These are phyloP conservation scores for Tortricodes alternella DNA, from an alignment of 2,888 invertebrate genomes.

Conservation along the genomic window DNA sequence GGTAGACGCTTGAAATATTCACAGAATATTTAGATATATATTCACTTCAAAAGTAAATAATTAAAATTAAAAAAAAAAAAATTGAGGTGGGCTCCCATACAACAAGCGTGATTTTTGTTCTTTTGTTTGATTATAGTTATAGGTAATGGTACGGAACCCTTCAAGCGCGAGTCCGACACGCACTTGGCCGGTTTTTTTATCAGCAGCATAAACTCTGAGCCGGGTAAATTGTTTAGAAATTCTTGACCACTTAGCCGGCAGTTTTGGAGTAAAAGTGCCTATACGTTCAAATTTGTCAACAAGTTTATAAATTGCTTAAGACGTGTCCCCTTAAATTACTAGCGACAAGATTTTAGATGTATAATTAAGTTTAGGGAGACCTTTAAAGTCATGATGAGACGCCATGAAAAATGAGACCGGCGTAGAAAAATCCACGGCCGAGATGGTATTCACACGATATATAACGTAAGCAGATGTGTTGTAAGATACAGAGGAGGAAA, in stretches of 20 bases:
- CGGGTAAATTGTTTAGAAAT: conserved; percentile 45
- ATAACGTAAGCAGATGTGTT: conserved; percentile 1
- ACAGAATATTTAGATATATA: too few relatives aligned
- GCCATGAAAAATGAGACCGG: neutral
- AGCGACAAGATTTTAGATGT: conserved; percentile 46
- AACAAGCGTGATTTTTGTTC: too few relatives aligned
- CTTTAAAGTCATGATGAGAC: neutral
- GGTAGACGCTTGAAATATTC: too few relatives aligned
- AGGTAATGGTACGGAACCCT: too few relatives aligned
- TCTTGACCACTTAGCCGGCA: conserved; percentile 37
- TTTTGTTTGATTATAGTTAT: too few relatives aligned
- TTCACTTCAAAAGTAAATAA: too few relatives aligned
- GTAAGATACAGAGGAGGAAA: neutral
- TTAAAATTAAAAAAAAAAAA: too few relatives aligned
- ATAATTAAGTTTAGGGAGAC: conserved; percentile 3
- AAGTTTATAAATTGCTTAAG: conserved; percentile 48
- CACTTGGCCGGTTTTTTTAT: too few relatives aligned
- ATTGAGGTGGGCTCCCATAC: too few relatives aligned
- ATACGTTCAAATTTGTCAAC: conserved; percentile 41
- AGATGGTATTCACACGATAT: neutral
- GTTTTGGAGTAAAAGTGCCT: conserved; percentile 33
- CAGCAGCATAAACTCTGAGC: conserved; percentile 18
- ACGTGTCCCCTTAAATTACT: conserved; percentile 59
- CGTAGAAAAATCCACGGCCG: neutral
- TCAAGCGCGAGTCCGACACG: too few relatives aligned